Conservation (phyloP, 2,888 invertebrate genomes). For the Nemapogon koenigi region DNA sequence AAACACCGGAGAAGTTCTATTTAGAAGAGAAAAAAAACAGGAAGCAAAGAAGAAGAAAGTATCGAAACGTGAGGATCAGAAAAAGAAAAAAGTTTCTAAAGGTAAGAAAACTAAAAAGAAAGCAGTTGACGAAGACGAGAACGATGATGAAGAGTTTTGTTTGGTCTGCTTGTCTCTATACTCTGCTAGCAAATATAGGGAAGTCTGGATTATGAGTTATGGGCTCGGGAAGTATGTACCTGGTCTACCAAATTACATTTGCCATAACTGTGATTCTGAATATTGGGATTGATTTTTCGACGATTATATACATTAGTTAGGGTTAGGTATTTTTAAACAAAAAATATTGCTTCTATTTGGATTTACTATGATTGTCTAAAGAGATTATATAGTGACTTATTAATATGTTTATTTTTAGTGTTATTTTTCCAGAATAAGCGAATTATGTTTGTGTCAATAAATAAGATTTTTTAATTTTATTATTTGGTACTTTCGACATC, state of each 20-base stretch:
- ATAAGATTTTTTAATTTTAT: background rate
- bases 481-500: background rate
- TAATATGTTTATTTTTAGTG: background rate
- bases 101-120: conserved; percentile 11
- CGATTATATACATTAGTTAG: background rate
- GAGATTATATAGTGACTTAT: background rate
- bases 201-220: conserved; percentile 13
- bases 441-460: background rate
- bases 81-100: conserved; percentile 13
- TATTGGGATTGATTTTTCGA: conserved; percentile 11
- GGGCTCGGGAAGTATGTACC: conserved; percentile 16
- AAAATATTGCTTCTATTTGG: conserved; percentile 5
- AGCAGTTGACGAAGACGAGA: conserved; percentile 10
- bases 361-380: conserved; percentile 3
- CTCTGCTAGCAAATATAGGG: conserved; percentile 13
- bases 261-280: conserved; percentile 14
- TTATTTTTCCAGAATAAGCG: background rate
- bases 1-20: conserved; percentile 15
- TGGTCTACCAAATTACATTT: conserved; percentile 11
- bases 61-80: conserved; percentile 9
- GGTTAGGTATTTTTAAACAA: conserved; percentile 1
- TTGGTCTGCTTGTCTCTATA: conserved; percentile 11
- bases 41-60: conserved; percentile 12
- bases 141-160: conserved; percentile 14
- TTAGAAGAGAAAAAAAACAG: conserved; percentile 16